phyloP scores from a whole-genome alignment of 2,888 invertebrate species.

The Nemoura dubitans region DNA sequence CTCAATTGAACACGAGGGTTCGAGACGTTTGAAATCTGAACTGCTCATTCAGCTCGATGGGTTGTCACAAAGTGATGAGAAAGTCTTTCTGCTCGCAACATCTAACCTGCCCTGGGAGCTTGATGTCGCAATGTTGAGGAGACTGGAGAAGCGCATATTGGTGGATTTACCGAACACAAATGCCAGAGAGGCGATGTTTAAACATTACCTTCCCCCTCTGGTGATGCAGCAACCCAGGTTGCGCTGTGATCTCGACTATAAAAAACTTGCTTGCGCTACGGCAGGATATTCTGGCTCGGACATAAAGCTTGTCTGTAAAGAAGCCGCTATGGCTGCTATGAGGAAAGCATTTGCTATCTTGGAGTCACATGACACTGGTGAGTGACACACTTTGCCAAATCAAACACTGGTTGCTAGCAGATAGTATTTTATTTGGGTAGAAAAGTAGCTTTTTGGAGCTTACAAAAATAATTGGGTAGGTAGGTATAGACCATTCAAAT shows the following conservation, averaged over 20 bases:
- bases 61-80: conserved; percentile 67
- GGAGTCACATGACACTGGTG: conserved; percentile 56
- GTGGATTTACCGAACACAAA: conserved; percentile 78
- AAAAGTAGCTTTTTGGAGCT: background rate
- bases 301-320: conserved; percentile 85
- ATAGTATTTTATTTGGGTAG: background rate
- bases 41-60: conserved; percentile 89
- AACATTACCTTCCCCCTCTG: conserved; percentile 65
- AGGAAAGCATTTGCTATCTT: conserved; percentile 69
- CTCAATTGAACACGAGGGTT: conserved; percentile 83
- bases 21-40: conserved; percentile 88
- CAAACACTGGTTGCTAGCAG: background rate
- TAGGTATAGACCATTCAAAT: no score
- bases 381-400: background rate
- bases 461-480: background rate
- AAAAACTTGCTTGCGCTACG: conserved; percentile 63
- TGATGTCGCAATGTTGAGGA: conserved; percentile 52
- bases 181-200: conserved; percentile 75
- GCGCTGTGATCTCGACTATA: conserved; percentile 61
- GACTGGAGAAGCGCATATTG: conserved; percentile 87
- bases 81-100: conserved; percentile 82
- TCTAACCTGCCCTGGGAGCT: conserved; percentile 90
- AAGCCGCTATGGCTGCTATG: conserved; percentile 84
- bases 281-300: conserved; percentile 90
- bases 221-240: conserved; percentile 62